A percentile compares a stretch with the other conserved stretches of the same genome.
Evolutionary conservation across 2,888 invertebrate species (phyloP).

Genomic region (Eristalis intricaria): DNA sequence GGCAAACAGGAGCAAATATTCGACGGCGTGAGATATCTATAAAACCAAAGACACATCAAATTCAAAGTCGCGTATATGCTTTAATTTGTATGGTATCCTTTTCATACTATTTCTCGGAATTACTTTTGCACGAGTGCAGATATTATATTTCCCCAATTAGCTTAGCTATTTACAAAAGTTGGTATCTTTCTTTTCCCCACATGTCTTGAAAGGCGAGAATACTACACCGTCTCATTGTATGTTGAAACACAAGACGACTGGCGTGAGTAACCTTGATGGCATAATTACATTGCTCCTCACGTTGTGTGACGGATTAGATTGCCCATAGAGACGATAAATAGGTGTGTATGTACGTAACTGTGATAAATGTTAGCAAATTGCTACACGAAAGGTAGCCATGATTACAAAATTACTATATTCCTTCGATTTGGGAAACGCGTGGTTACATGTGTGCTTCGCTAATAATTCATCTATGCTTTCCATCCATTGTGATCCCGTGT

Average conservation of each 20-base stretch:
- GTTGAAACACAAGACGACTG: not conserved
- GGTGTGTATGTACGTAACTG: not conserved
- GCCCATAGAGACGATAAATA: not conserved
- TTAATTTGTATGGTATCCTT: not conserved
- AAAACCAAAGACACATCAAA: too few species aligned
- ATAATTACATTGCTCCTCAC: not conserved
- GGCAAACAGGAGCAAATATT: too few species aligned
- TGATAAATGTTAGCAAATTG: not conserved
- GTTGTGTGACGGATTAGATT: not conserved
- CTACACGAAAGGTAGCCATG: too few species aligned
- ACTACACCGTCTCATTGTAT: not conserved
- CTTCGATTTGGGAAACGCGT: too few species aligned
- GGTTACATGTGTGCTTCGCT: too few species aligned
- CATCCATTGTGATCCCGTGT: too few species aligned
- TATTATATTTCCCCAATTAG: not conserved
- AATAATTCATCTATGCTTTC: too few species aligned
- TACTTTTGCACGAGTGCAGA: not conserved
- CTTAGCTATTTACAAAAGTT: not conserved
- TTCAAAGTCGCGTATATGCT: too few species aligned
- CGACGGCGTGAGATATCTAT: too few species aligned
- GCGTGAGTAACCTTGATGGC: not conserved
- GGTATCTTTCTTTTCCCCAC: not conserved
- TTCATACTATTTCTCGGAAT: not conserved
- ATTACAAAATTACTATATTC: too few species aligned
- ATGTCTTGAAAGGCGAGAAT: not conserved